These are phyloP conservation scores for Papilio helenus DNA, from an alignment of 1,140 invertebrate species.

Conservation along the genomic window DNA sequence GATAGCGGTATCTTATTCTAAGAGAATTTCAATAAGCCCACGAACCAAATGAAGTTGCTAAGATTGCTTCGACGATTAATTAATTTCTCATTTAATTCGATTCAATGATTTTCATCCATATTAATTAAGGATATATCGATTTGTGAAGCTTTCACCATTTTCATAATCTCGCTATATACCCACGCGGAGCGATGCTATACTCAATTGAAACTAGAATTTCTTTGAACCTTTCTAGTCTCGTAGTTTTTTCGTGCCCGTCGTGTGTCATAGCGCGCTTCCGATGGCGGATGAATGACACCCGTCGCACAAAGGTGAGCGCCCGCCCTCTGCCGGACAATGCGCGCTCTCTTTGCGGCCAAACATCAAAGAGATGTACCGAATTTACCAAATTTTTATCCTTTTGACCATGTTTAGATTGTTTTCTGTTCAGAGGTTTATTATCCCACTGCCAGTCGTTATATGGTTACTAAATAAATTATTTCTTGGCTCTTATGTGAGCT, in stretches of 20 bases:
- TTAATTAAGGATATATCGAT: background rate
- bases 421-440: background rate
- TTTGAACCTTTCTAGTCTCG: background rate
- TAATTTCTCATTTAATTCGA: background rate
- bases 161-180: background rate
- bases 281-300: too few relatives aligned
- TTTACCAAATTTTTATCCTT: background rate
- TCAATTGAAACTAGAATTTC: background rate
- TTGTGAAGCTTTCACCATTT: background rate
- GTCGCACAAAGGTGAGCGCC: background rate
- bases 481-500: background rate
- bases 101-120: background rate
- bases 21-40: background rate
- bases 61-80: background rate
- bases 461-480: background rate
- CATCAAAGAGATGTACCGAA: background rate
- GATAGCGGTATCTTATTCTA: background rate
- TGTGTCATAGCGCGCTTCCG: background rate
- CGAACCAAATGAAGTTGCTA: background rate
- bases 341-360: background rate
- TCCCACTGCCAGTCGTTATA: too few relatives aligned
- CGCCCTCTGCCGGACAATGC: background rate
- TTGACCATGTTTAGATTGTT: background rate
- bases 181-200: background rate
- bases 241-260: background rate